phyloP scores from a whole-genome alignment of 2,888 invertebrate genomes.

The Ophraella communa region DNA sequence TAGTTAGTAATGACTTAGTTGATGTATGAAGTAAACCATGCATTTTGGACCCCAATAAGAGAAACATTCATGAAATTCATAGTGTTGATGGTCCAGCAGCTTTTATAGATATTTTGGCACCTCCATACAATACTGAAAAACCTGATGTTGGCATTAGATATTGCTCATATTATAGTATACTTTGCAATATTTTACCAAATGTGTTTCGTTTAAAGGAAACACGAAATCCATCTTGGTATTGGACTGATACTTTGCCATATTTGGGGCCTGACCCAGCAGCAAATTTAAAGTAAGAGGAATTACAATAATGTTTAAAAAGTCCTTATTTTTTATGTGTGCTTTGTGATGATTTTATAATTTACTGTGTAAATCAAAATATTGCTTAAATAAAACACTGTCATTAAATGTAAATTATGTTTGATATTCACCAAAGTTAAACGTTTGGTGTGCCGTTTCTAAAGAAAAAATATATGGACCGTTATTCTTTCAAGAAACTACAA shows the following conservation, averaged over 20 bases:
- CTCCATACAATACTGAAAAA: constrained; percentile 81
- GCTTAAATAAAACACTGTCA: background rate
- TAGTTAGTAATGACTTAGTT: constrained; percentile 41
- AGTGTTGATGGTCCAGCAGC: constrained; percentile 82
- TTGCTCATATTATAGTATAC: constrained; percentile 71
- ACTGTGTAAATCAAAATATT: background rate
- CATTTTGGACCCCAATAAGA: constrained; percentile 71
- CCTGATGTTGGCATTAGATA: constrained; percentile 69
- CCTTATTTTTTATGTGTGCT: background rate
- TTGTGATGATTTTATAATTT: background rate
- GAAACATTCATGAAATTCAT: constrained; percentile 82
- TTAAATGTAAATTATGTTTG: too few species aligned
- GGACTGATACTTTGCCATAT: constrained; percentile 67
- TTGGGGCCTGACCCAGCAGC: constrained; percentile 42
- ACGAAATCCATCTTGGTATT: constrained; percentile 71
- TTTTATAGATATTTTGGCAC: constrained; percentile 91
- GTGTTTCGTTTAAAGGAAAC: constrained; percentile 66
- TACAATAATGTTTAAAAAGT: background rate
- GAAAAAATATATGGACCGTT: too few species aligned
- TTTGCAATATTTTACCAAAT: constrained; percentile 62
- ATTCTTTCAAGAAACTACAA: too few species aligned
- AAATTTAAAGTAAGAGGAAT: background rate
- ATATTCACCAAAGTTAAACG: too few species aligned
- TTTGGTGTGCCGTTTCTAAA: too few species aligned
- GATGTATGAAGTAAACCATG: constrained; percentile 64